phyloP scores from a whole-genome alignment of 2,797 vertebrate genomes.

The Phrynocephalus guinanensis region DNA sequence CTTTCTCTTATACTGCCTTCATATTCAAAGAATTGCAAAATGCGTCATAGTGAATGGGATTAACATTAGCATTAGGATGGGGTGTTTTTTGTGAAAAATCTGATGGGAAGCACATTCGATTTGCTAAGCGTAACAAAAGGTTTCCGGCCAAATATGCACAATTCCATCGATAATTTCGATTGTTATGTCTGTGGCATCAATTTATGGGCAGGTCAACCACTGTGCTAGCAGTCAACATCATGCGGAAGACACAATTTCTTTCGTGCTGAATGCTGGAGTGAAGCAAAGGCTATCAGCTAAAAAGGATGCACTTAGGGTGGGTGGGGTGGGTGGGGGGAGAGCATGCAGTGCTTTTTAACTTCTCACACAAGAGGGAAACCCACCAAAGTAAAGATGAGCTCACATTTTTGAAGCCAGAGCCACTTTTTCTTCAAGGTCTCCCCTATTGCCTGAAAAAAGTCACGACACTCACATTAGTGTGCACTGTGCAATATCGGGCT shows the following conservation, averaged over 20 bases:
- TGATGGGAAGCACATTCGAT: constrained; percentile 62
- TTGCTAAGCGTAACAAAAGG: constrained; percentile 77
- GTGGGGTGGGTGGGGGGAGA: constrained; percentile 47
- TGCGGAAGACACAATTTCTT: constrained; percentile 77
- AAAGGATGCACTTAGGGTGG: constrained; percentile 71
- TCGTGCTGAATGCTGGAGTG: constrained; percentile 79
- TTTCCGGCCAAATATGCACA: constrained; percentile 60
- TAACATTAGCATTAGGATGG: constrained; percentile 43
- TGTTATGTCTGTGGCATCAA: constrained; percentile 64
- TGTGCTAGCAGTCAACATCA: constrained; percentile 77
- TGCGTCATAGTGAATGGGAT: constrained; percentile 54
- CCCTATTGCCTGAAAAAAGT: constrained; percentile 88
- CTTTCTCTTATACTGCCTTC: constrained; percentile 66
- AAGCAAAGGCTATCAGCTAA: constrained; percentile 74
- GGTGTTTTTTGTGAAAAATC: constrained; percentile 53
- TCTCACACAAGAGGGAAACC: constrained; percentile 81
- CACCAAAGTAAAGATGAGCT: constrained; percentile 87
- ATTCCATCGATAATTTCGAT: constrained; percentile 62
- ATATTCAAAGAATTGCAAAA: constrained; percentile 70
- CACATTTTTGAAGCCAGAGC: constrained; percentile 88
- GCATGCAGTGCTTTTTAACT: constrained; percentile 83
- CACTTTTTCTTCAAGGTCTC: constrained; percentile 89
- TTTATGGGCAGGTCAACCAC: constrained; percentile 62
- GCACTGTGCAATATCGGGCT: constrained; percentile 72
- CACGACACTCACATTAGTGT: constrained; percentile 82